These are phyloP conservation scores for Synanthedon formicaeformis DNA, from an alignment of 2,888 invertebrate genomes.

Conservation along the genomic window DNA sequence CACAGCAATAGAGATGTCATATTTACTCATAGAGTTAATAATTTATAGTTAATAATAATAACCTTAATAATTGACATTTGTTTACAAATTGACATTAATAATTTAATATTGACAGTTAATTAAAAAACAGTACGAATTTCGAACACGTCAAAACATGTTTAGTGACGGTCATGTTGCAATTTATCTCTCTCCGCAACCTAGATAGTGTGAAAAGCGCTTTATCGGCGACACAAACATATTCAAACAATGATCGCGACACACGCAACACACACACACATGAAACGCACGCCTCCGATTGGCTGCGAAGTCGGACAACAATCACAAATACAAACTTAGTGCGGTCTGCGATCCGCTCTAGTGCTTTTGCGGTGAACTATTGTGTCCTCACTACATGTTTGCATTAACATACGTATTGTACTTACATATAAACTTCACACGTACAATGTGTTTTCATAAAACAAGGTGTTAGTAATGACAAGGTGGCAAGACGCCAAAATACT, in stretches of 20 bases:
- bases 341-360: constrained; percentile 43
- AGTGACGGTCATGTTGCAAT: too few species aligned
- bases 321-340: constrained; percentile 31
- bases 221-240: constrained; percentile 21
- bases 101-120: too few species aligned
- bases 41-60: too few species aligned
- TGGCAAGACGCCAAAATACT: too few species aligned
- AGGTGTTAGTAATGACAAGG: too few species aligned
- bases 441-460: too few species aligned
- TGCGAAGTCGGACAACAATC: constrained; percentile 31
- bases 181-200: too few species aligned
- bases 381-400: constrained; percentile 21
- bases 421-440: neutral
- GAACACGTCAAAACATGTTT: neutral
- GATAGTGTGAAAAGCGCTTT: neutral
- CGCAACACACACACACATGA: constrained; percentile 18
- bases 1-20: too few species aligned
- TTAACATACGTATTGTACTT: neutral
- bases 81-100: too few species aligned
- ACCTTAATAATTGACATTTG: too few species aligned
- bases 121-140: too few species aligned
- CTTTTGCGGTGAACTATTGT: constrained; percentile 35
- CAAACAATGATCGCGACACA: constrained; percentile 31
- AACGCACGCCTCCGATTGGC: constrained; percentile 22
- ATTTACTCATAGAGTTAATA: too few species aligned